These are phyloP conservation scores for Eleutherodactylus coqui DNA, from an alignment of 2,797 vertebrate species.

Conservation along the genomic window DNA sequence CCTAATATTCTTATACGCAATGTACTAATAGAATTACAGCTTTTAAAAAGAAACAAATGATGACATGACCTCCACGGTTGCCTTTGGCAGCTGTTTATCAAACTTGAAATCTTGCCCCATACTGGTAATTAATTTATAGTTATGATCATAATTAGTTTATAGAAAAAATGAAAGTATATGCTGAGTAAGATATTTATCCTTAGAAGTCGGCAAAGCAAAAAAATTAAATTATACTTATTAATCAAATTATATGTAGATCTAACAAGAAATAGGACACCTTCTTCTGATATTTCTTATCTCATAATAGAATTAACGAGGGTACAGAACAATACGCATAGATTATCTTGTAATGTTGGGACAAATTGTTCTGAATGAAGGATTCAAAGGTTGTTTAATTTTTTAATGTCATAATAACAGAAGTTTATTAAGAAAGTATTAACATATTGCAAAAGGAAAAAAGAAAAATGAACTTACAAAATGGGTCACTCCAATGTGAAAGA, in stretches of 20 bases:
- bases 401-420: conserved; percentile 23
- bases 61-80: neutral
- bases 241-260: conserved; percentile 42
- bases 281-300: conserved; percentile 42
- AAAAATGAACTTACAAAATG: neutral
- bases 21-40: neutral
- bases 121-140: conserved; percentile 34
- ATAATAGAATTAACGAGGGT: conserved; percentile 49
- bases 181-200: conserved; percentile 37
- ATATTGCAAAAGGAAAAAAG: neutral
- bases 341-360: neutral
- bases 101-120: neutral
- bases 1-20: neutral
- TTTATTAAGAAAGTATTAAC: neutral
- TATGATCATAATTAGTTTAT: conserved; percentile 42
- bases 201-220: neutral
- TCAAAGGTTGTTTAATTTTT: neutral
- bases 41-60: neutral
- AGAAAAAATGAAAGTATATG: conserved; percentile 14
- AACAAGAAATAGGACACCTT: conserved; percentile 45
- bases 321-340: conserved; percentile 34
- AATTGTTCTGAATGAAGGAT: conserved; percentile 26
- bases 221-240: conserved; percentile 45
- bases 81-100: conserved; percentile 18
- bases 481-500: neutral